Evolutionary conservation across 2,113 vertebrate genomes (phyloP), one percentile per base, ranked within the genome.

Genomic region (Percopsis transmontana): DNA sequence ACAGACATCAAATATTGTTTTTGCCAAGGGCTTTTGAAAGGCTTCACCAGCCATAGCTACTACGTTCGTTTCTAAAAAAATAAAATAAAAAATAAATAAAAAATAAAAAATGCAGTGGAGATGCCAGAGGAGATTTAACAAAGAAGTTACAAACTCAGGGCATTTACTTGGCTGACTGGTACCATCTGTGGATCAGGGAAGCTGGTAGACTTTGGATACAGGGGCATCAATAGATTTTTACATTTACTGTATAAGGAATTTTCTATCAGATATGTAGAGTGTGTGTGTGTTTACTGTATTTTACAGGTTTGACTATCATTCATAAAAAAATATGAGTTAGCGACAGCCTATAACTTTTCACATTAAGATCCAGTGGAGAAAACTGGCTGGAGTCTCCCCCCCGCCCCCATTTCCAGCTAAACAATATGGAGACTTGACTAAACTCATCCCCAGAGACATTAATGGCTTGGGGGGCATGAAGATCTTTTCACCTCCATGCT

Each of bases 121-220:
- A 47, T 80, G 47, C 41, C 39, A 21, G 7, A 40, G 50, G 56
- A 54, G 44, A 20, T 27, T 20, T 19, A 21, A 58, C 54, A 3
- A 3, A 14, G 51, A 13, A 12, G 51, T 53, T 16, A 57, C 21
- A 64, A 21, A 27, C 58, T 53, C 2, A 7, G 50, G 68, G 48
- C 63, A 62, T 47, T 54, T 58, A 74, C 18, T 47, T 42, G 14
- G 7, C 42, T 38, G 68, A 42, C 60, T 63, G 39, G 20, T 47
- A 62, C 58, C 58, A 56, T 41, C 70, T 67, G 50, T 63, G 62
- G 54, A 66, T 76, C 10, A 2, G 27, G 24, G 45, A 59, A 69
- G 74, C 65, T 77, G 0, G 3, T 72, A 69, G 79, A 4, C 42
- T 72, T 62, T 70, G 45, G 52, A 59, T 10, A 68, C 33, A 55